Evolutionary conservation across 2,797 vertebrate genomes (phyloP), one percentile per base, ranked within the genome.

Genomic region (Brachymystax lenok): DNA sequence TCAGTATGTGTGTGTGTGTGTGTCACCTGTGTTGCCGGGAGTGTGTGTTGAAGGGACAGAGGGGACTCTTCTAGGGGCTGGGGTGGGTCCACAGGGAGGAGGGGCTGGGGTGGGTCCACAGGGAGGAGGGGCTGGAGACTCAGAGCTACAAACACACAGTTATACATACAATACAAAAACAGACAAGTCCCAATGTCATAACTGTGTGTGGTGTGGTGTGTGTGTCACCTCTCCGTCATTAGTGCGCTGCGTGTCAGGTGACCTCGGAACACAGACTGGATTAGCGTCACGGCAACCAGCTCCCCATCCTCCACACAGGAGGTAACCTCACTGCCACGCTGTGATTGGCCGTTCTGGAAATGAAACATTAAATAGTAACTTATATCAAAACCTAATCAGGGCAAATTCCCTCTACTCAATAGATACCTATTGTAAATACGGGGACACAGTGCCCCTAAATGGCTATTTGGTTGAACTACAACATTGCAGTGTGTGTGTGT

Each of bases 221-320:
- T 19, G 13, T 46, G 52, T 91, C 80, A 98, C 97, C 94, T 95
- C 71, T 93, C 80, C 69, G 63, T 84, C 67, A 84, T 75, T 59
- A 82, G 83, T 24, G 71, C 74, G 77, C 80, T 84, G 74, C 94
- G 95, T 72, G 93, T 84, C 82, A 95, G 84, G 84, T 98, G 95
- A 78, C 95, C 96, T 84, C 96, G 94, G 84, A 98, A 94, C 12
- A 91, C 63, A 1, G 96, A 95, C 88, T 98, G 97, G 71, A 98
- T 87, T 76, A 92, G 69, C 0, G 81, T 90, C 78, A 96, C 76
- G 75, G 93, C 93, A 52, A 91, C 94, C 13, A 88, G 89, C 40
- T 82, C 35, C 67, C 73, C 75, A 5, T 76, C 76, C 1, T 72
- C 77, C 3, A n/a, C 30, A 6, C 73, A 74, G 4, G 76, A 70